Percentiles rank a stretch among this genome's conserved stretches.
Conservation (phyloP, 2,888 invertebrate species). For the Timema podura region DNA sequence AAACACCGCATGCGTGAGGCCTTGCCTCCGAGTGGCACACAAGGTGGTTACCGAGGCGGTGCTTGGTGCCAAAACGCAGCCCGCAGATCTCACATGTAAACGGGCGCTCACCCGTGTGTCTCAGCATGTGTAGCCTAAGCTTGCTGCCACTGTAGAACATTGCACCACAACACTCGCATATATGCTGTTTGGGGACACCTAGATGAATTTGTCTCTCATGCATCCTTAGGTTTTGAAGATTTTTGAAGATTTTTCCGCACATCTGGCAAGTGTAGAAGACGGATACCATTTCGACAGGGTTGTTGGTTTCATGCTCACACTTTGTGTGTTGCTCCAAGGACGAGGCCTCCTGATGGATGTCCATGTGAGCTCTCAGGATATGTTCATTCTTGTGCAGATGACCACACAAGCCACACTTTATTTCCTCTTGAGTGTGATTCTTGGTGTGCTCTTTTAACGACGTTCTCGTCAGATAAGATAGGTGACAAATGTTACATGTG, state of each 20-base stretch:
- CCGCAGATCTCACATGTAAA: slow-evolving; percentile 27
- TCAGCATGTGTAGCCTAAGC: slow-evolving; percentile 22
- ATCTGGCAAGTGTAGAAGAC: slow-evolving; percentile 20
- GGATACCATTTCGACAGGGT: background rate
- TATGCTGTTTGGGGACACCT: slow-evolving; percentile 22
- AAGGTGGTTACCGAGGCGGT: slow-evolving; percentile 19
- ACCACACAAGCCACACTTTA: slow-evolving; percentile 21
- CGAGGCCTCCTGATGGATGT: slow-evolving; percentile 18
- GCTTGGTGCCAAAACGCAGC: slow-evolving; percentile 20
- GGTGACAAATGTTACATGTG: slow-evolving; percentile 17
- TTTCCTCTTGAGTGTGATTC: slow-evolving; percentile 21
- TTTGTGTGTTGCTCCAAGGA: slow-evolving; percentile 23
- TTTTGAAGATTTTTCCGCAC: slow-evolving; percentile 21
- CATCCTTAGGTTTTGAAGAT: slow-evolving; percentile 11
- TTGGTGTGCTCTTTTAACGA: slow-evolving; percentile 22
- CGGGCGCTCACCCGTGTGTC: slow-evolving; percentile 23
- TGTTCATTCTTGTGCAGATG: slow-evolving; percentile 22
- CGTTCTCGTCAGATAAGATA: slow-evolving; percentile 18
- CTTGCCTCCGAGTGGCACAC: slow-evolving; percentile 22
- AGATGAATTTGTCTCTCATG: slow-evolving; percentile 24
- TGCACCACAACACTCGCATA: slow-evolving; percentile 24
- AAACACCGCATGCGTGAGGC: slow-evolving; percentile 22
- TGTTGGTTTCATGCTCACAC: slow-evolving; percentile 17
- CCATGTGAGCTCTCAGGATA: slow-evolving; percentile 22
- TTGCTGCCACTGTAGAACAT: slow-evolving; percentile 22